Evolutionary conservation across 37 sponge, comb jelly and placozoan species (phyloP).

Genomic region (Eunapius fragilis): DNA sequence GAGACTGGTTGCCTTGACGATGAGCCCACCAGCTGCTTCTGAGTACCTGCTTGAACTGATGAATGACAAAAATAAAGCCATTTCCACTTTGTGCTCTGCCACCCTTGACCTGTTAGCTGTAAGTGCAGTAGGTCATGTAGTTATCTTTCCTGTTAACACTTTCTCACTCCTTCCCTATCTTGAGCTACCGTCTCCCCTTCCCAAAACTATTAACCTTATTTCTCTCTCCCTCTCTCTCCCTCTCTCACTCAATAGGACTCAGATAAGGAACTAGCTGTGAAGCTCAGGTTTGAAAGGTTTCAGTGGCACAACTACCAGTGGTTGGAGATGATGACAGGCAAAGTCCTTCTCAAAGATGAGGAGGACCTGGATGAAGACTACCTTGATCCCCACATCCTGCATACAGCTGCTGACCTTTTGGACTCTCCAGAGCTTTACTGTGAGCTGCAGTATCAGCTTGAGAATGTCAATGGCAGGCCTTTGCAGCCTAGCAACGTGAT

Average conservation of each 20-base stretch:
- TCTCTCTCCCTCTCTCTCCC: not conserved
- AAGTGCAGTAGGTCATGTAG: not conserved
- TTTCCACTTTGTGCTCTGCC: conserved; percentile 69
- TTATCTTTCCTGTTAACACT: not conserved
- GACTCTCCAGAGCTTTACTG: conserved; percentile 31
- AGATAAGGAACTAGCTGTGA: conserved; percentile 74
- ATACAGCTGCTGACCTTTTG: conserved; percentile 55
- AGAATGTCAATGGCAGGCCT: too few relatives aligned
- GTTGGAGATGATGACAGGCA: conserved; percentile 87
- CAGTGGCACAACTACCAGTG: conserved; percentile 89
- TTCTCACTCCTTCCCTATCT: not conserved
- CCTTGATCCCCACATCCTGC: conserved; percentile 57
- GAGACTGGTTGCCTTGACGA: not conserved
- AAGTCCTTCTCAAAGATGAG: conserved; percentile 24
- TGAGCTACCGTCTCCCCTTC: not conserved
- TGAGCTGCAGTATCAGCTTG: not conserved
- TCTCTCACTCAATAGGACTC: conserved; percentile 48
- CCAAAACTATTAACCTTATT: too few relatives aligned
- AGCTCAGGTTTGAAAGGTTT: conserved; percentile 76
- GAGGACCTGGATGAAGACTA: conserved; percentile 57
- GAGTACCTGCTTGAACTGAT: conserved; percentile 91
- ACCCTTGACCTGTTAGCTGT: conserved; percentile 82
- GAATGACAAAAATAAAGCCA: conserved; percentile 92
- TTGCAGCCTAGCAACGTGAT: too few relatives aligned
- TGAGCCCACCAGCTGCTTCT: conserved; percentile 50